Percentiles rank a stretch among this genome's conserved stretches.
Conservation (phyloP, 1,140 invertebrate genomes). For the Pogonomyrmex californicus region DNA sequence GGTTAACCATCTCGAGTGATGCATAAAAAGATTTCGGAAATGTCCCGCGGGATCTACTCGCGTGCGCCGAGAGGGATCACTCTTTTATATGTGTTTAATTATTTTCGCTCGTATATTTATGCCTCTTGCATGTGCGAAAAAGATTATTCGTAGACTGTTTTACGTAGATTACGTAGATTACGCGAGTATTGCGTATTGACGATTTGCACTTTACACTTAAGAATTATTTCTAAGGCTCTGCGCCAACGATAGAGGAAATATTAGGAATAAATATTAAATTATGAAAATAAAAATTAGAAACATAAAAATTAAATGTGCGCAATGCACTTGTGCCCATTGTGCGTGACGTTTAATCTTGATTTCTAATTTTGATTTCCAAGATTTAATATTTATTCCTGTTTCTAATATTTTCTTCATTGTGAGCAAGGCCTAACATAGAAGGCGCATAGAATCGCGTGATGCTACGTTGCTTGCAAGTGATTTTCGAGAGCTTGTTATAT, state of each 20-base stretch:
- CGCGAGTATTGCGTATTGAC: not conserved
- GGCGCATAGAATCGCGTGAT: not conserved
- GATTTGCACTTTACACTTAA: not conserved
- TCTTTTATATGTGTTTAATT: not conserved
- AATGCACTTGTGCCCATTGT: too few relatives aligned
- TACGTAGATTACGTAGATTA: not conserved
- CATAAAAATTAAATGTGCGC: too few relatives aligned
- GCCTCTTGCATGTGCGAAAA: not conserved
- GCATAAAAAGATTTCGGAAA: not conserved
- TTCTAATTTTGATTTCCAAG: too few relatives aligned
- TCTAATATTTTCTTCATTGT: too few relatives aligned
- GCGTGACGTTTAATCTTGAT: too few relatives aligned
- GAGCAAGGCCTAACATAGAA: too few relatives aligned
- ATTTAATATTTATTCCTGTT: too few relatives aligned
- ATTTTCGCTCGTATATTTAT: not conserved
- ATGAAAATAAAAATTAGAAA: too few relatives aligned
- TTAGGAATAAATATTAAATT: too few relatives aligned
- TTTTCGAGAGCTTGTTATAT: not conserved
- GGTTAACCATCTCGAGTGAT: constrained; percentile 6
- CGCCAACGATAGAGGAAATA: too few relatives aligned
- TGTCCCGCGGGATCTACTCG: not conserved
- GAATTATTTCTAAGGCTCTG: too few relatives aligned
- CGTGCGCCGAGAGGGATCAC: not conserved
- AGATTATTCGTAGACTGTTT: not conserved
- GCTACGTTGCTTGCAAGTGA: not conserved